Evolutionary conservation across 2,888 invertebrate genomes (phyloP).

Genomic region (Odontothrips loti): DNA sequence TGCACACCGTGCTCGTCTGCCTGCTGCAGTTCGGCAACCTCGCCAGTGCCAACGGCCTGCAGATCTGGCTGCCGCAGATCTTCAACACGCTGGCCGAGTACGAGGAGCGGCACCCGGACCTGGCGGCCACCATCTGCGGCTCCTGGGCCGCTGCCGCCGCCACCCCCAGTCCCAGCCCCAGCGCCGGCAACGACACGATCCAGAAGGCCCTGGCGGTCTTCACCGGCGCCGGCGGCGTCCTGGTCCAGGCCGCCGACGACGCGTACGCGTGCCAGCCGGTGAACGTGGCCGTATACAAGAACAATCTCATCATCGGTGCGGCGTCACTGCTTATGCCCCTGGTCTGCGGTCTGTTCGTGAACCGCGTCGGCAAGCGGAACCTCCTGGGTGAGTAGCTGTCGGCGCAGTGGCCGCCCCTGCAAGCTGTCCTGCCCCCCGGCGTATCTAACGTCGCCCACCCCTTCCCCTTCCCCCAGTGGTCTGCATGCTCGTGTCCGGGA

Average conservation of each 20-base stretch:
- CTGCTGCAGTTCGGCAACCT: neutral
- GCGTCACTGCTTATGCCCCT: slow-evolving; percentile 61
- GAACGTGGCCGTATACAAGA: slow-evolving; percentile 52
- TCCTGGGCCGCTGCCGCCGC: slow-evolving; percentile 29
- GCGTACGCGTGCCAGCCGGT: slow-evolving; percentile 34
- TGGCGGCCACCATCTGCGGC: slow-evolving; percentile 48
- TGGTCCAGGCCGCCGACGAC: neutral
- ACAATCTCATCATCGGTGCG: slow-evolving; percentile 61
- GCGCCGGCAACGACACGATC: neutral
- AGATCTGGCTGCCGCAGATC: slow-evolving; percentile 71
- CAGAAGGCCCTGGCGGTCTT: neutral
- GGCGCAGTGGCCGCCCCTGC: neutral
- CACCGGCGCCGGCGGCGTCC: neutral
- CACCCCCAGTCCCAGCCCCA: no score
- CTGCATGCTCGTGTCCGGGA: slow-evolving; percentile 51
- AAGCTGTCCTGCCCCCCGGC: neutral
- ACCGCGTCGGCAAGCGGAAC: slow-evolving; percentile 42
- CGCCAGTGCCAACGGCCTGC: slow-evolving; percentile 53
- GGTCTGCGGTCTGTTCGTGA: slow-evolving; percentile 55
- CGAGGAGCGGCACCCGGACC: slow-evolving; percentile 49
- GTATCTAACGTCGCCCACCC: neutral
- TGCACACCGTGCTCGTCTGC: slow-evolving; percentile 32
- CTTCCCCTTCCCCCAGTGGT: slow-evolving; percentile 39
- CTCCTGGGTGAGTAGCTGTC: slow-evolving; percentile 45
- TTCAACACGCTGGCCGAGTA: slow-evolving; percentile 55